Percentiles rank a stretch among this genome's conserved stretches.
Conservation (phyloP, 2,113 vertebrate species). For the Panurus biarmicus region DNA sequence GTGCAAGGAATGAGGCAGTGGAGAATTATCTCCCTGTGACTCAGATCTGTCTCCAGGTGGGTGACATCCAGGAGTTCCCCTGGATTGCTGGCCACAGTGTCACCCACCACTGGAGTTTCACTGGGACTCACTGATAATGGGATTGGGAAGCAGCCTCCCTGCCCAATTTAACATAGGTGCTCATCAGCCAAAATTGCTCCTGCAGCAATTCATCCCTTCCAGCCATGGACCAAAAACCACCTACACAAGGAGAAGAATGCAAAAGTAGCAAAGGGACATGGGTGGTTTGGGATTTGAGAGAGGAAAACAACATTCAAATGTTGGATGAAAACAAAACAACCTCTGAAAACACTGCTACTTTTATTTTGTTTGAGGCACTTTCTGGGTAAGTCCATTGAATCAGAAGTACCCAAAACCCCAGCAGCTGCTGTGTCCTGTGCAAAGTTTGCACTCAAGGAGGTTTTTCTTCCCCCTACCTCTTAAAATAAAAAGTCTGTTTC, state of each 20-base stretch:
- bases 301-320: background rate
- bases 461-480: background rate
- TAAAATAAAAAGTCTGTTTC: background rate
- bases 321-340: background rate
- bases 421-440: background rate
- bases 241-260: background rate
- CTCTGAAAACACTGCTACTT: background rate
- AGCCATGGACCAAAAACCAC: background rate
- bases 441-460: background rate
- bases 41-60: background rate
- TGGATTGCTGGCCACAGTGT: accelerated
- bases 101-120: background rate
- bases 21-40: background rate
- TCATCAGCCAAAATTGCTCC: background rate
- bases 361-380: background rate
- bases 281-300: background rate
- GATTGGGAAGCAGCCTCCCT: background rate
- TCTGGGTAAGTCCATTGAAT: background rate
- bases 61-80: background rate
- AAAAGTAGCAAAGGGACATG: background rate
- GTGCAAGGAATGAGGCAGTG: background rate
- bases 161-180: accelerated
- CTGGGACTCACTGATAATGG: background rate
- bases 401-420: background rate
- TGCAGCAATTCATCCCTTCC: background rate